Base-by-base conservation (phyloP, 2,797 vertebrate species). In the Hapalemur alaotrensis region DNA sequence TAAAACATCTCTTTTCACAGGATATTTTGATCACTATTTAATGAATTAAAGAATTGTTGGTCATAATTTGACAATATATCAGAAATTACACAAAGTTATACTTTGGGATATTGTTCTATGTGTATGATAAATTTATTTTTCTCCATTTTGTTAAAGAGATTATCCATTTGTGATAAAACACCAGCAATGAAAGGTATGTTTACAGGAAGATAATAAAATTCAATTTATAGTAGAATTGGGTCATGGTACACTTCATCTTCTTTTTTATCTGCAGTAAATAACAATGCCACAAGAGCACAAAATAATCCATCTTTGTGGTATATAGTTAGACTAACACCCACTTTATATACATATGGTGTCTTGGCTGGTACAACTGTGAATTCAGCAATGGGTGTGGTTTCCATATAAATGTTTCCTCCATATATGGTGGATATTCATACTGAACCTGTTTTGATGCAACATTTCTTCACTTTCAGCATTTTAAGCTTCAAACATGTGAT, bases 361-460 rank as follows among this genome's bases (percentile, higher is more conserved):
- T 94, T 54, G 50, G 41, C 61, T 94, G 25, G 57, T 61, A 69
- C n/a, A 32, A 50, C 14, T 32, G 90, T 65, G 70, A 88, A 43
- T 95, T 75, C 72, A 80, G 13, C 43, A 32, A 20, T 92, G 70
- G 86, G 78, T 96, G 97, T 87, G 61, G 84, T 93, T 89, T 97
- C 52, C 52, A 2, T 73, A 79, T 1, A 96, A 93, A 79, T 88
- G 23, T 4, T 46, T 95, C 94, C 98, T 97, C 95, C 82, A 3
- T 94, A 59, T 94, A 57, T 72, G 91, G 81, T 84, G 88, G 57
- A 15, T 96, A 35, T 65, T 72, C 95, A n/a, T 70, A 65, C 93
- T 93, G 54, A 94, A 91, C 85, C 94, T 97, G 69, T 93, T 92
- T 97, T 83, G 81, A 93, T 97, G 79, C 52, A 82, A 67, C 69